These are phyloP conservation scores for Yponomeuta plumbellus DNA, from an alignment of 2,888 invertebrate species.

Conservation along the genomic window DNA sequence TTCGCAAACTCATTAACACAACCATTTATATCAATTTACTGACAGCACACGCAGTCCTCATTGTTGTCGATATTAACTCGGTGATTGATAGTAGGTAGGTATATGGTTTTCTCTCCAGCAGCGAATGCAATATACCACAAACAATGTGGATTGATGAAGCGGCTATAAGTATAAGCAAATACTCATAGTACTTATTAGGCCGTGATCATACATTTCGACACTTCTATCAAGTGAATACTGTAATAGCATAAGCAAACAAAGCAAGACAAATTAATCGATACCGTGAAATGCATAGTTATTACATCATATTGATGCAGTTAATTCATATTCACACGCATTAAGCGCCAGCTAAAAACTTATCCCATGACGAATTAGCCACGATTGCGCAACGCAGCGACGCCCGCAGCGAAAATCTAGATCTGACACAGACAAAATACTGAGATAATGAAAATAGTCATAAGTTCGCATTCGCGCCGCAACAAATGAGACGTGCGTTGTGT, in stretches of 20 bases:
- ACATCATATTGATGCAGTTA: conserved; percentile 11
- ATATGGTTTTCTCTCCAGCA: not conserved
- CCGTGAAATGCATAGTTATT: not conserved
- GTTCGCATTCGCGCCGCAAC: conserved; percentile 25
- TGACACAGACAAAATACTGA: conserved; percentile 25
- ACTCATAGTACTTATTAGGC: not conserved
- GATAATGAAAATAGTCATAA: conserved; percentile 29
- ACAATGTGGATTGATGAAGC: not conserved
- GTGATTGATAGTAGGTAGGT: no score
- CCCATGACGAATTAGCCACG: conserved; percentile 27
- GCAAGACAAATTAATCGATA: conserved; percentile 7
- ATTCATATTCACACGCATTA: conserved; percentile 11
- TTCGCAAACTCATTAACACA: no score
- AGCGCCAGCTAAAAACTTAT: conserved; percentile 5
- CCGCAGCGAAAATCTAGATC: conserved; percentile 27
- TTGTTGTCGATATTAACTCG: no score
- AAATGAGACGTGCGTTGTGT: conserved; percentile 40
- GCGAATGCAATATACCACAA: not conserved
- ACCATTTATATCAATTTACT: no score
- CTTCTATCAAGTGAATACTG: not conserved
- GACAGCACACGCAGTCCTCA: no score
- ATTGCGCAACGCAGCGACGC: conserved; percentile 26
- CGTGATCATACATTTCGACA: not conserved
- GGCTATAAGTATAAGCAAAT: not conserved
- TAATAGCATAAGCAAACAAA: conserved; percentile 2